These are phyloP conservation scores for Phyllotreta cruciferae DNA, from an alignment of 2,888 invertebrate species.

Conservation along the genomic window DNA sequence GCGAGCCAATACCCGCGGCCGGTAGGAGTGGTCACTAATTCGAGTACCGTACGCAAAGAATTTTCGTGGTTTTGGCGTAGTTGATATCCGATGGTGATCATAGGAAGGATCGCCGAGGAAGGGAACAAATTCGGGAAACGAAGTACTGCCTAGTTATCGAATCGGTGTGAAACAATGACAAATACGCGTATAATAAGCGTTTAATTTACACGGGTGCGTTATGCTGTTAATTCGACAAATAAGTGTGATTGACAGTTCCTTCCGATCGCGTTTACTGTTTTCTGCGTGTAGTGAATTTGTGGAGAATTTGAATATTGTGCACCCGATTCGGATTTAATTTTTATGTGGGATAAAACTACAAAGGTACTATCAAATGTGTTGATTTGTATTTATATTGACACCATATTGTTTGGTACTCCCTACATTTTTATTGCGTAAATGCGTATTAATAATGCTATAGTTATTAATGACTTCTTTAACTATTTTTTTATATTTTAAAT, in stretches of 20 bases:
- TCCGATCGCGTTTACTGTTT: constrained; percentile 34
- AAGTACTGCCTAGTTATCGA: constrained; percentile 54
- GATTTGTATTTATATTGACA: too few species aligned
- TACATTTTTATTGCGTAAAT: too few species aligned
- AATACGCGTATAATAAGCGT: constrained; percentile 59
- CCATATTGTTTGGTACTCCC: too few species aligned
- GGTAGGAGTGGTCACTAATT: constrained; percentile 48
- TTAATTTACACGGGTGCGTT: constrained; percentile 58
- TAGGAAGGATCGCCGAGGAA: too few species aligned
- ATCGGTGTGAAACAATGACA: constrained; percentile 61
- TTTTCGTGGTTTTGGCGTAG: constrained; percentile 44
- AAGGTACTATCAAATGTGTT: constrained; percentile 1
- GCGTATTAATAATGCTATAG: too few species aligned
- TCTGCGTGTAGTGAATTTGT: constrained; percentile 33
- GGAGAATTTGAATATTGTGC: constrained; percentile 21
- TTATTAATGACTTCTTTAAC: too few species aligned
- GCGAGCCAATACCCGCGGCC: constrained; percentile 47
- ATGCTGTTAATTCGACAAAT: constrained; percentile 55
- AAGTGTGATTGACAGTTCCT: constrained; percentile 53
- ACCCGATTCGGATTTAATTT: constrained; percentile 5
- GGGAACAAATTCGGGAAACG: too few species aligned
- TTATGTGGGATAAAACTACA: constrained; percentile 11
- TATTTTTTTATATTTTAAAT: too few species aligned
- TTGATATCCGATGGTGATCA: constrained; percentile 50
- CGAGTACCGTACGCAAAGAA: constrained; percentile 52